phyloP scores from a whole-genome alignment of 2,797 vertebrate genomes.

The Takifugu ocellatus region DNA sequence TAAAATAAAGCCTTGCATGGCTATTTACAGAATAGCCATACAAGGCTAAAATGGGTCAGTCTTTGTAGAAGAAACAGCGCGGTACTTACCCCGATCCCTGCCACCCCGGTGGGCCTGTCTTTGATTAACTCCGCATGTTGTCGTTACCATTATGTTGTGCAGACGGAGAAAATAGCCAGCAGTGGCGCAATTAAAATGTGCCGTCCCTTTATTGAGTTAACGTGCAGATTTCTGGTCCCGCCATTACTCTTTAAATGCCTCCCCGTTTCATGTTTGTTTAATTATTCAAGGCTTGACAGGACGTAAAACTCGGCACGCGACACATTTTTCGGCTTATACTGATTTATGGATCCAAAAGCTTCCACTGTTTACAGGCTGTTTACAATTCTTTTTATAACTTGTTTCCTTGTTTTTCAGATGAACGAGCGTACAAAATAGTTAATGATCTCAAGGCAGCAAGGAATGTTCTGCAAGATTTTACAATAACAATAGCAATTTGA shows the following conservation, averaged over 20 bases:
- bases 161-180: not conserved
- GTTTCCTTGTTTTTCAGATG: not conserved
- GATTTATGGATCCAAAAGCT: conserved; percentile 3
- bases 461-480: not conserved
- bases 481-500: not conserved
- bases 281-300: conserved; percentile 2
- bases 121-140: not conserved
- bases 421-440: not conserved
- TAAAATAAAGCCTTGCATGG: no score
- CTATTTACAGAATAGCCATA: no score
- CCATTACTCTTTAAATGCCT: conserved; percentile 1
- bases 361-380: no score
- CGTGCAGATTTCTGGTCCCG: not conserved
- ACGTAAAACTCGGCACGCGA: not conserved
- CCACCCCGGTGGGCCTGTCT: no score
- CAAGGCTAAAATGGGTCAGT: no score
- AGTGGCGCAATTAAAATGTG: conserved; percentile 1
- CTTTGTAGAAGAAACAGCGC: no score
- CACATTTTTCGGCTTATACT: conserved; percentile 1
- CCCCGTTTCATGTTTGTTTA: not conserved
- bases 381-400: not conserved
- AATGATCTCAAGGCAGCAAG: not conserved
- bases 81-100: no score
- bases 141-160: not conserved
- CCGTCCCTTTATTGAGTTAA: not conserved